Conservation (phyloP, 2,797 vertebrate genomes). For the Xyrichtys novacula region DNA sequence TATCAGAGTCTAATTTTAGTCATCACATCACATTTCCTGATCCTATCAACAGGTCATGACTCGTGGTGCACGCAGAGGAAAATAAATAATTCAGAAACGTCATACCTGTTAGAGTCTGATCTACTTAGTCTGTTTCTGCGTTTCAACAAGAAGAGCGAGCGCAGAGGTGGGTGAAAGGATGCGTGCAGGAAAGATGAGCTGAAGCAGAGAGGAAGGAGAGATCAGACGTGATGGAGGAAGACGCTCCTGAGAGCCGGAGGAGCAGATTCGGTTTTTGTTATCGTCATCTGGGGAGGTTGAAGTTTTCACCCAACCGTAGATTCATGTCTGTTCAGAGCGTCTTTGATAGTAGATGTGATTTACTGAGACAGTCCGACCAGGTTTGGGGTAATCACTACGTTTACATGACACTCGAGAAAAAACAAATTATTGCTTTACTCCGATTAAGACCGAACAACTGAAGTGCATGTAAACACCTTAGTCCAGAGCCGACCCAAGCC, state of each 20-base stretch:
- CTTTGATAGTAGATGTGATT: no score
- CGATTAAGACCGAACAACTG: no score
- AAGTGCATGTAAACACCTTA: no score
- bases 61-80: conserved; percentile 16
- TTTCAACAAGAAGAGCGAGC: conserved; percentile 9
- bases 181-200: conserved; percentile 27
- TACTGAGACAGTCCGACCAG: no score
- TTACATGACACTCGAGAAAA: no score
- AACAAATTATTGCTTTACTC: no score
- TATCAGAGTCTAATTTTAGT: conserved; percentile 41
- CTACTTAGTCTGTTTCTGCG: conserved; percentile 15
- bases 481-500: no score
- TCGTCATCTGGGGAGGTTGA: conserved; percentile 23
- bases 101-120: conserved; percentile 19
- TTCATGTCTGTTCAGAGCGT: no score
- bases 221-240: conserved; percentile 1
- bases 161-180: conserved; percentile 3
- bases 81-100: conserved; percentile 46
- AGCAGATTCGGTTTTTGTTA: conserved; percentile 18
- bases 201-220: conserved; percentile 4
- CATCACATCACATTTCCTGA: conserved; percentile 43
- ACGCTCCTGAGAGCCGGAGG: conserved; percentile 5
- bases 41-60: conserved; percentile 44
- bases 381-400: no score
- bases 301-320: no score